phyloP scores from a whole-genome alignment of 2,113 vertebrate species.

The Oceanodroma tethys region DNA sequence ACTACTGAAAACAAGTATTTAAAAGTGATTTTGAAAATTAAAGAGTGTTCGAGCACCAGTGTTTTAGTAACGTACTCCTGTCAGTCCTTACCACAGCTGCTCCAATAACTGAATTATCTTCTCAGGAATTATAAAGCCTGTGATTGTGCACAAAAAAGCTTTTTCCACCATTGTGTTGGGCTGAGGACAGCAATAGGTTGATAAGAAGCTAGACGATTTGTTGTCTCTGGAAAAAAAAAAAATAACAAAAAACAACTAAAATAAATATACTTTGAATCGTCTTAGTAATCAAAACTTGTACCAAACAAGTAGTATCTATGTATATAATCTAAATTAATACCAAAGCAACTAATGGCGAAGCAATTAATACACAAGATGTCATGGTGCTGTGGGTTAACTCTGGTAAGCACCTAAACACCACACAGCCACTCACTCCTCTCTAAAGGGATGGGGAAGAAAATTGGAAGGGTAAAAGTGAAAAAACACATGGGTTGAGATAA shows the following conservation, averaged over 20 bases:
- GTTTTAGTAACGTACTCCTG: not conserved
- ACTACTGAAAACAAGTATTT: not conserved
- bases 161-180: conserved; percentile 57
- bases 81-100: conserved; percentile 79
- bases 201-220: conserved; percentile 80
- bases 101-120: conserved; percentile 79
- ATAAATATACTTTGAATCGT: not conserved
- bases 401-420: not conserved
- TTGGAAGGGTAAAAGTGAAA: not conserved
- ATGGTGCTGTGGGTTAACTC: not conserved
- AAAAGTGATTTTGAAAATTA: not conserved
- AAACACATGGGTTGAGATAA: not conserved
- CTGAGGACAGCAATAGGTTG: conserved; percentile 82
- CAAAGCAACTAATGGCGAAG: not conserved
- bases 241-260: not conserved
- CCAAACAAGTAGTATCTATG: not conserved
- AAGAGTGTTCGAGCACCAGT: not conserved
- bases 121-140: conserved; percentile 84
- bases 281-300: not conserved
- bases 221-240: conserved; percentile 73
- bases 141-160: conserved; percentile 79
- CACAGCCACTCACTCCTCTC: not conserved
- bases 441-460: not conserved
- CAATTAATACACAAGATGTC: not conserved
- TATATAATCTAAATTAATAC: not conserved